Evolutionary conservation across 2,888 invertebrate species (phyloP).

Genomic region (Polyploca ridens): DNA sequence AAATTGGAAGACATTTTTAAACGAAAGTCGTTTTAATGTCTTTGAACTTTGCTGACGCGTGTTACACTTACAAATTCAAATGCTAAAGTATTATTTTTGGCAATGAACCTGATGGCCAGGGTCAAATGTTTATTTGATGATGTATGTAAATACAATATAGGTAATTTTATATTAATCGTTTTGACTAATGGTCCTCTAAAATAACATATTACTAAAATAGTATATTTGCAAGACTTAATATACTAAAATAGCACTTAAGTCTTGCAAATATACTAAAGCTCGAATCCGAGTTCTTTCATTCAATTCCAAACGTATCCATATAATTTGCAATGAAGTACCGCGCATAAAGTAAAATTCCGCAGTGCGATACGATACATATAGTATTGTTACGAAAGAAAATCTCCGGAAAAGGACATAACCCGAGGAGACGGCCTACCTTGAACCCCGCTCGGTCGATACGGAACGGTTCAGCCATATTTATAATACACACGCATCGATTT

Average conservation of each 20-base stretch:
- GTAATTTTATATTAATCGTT: neutral
- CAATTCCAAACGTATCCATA: too few species aligned
- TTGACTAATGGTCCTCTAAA: too few species aligned
- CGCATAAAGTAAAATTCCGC: neutral
- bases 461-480: constrained; percentile 42
- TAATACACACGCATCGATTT: constrained; percentile 35
- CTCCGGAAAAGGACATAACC: constrained; percentile 21
- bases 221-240: too few species aligned
- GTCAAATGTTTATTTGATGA: constrained; percentile 34
- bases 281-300: neutral
- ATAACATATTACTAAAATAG: too few species aligned
- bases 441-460: constrained; percentile 52
- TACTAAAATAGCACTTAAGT: too few species aligned
- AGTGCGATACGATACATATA: neutral
- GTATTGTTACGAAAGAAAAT: constrained; percentile 21
- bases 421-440: constrained; percentile 54
- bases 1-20: neutral
- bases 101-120: constrained; percentile 49
- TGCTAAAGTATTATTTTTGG: constrained; percentile 51
- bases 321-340: too few species aligned
- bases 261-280: too few species aligned
- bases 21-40: neutral
- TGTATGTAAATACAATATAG: neutral
- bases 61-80: constrained; percentile 7
- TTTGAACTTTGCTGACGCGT: constrained; percentile 1